Base-by-base conservation (phyloP, 2,888 invertebrate species). In the Drosophila bunnanda region DNA sequence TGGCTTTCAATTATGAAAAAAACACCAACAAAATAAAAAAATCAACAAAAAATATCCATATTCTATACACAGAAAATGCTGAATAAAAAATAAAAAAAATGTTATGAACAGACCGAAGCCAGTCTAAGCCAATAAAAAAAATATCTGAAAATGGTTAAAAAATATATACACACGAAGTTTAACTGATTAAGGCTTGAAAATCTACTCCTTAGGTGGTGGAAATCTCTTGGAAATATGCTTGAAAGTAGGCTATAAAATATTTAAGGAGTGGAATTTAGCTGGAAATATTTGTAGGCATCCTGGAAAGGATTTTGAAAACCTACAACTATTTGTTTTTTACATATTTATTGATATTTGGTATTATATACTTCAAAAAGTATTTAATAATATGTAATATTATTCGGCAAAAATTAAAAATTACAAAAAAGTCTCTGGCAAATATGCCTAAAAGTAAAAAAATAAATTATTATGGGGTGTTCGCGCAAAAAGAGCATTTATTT, bases 1-100 rank as follows among this genome's bases (percentile, higher is more conserved):
- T 84, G 84, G 73, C 84, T 87, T 84, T 87, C 87, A 87, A 85
- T 84, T 85, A 85, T 80, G 76, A 79, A 79, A 84, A 79, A 81
- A 83, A 79, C 74, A 79, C 52, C 74, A 79, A 78, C 59, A 81
- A 76, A 69, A 75, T 22, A 77, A 77, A 17, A 12, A 72, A 64
- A 73, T 39, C 68, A 71, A 38, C 59, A 55, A 46, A 15, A 15
- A 20, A 9, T 9, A 39, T 39, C 25, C 48, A 48, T 39, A 46
- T 25, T n/a, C n/a, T n/a, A 30, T 43, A 53, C 20, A 44, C 38
- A 39, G 36, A 54, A 59, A 48, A 12, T 20, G 10, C 30, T 36
- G 36, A 36, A 52, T 15, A 52, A 57, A 56, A 71, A 34, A 60
- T 39, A 48, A 22, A 53, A 55, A 59, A 71, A 81, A 81, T 73